Evolutionary conservation across 2,113 vertebrate genomes (phyloP), one percentile per base, ranked within the genome.

Genomic region (Calidris pugnax): DNA sequence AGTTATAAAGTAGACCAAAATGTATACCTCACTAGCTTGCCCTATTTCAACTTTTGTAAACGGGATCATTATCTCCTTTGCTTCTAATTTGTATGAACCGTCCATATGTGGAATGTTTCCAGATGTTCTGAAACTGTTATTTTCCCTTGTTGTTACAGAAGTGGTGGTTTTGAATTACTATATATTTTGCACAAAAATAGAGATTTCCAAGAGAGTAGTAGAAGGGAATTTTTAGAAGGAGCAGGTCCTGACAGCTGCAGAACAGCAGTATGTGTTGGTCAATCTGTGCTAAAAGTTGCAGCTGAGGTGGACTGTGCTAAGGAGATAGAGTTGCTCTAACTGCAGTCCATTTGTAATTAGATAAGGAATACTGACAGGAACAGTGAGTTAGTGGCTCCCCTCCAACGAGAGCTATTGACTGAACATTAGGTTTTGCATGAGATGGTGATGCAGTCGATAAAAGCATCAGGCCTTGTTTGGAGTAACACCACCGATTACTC

Each of bases 391-490:
- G 97, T 96, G 97, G 94, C 96, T 98, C 92, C 97, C 77, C 55
- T 95, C 96, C 97, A 98, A 98, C 20, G 62, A 95, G 96, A 97
- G 93, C 81, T 98, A 98, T 98, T 97, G 98, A 98, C 97, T 93
- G 95, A 97, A 95, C 85, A 95, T 95, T 91, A 96, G 86, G 89
- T 95, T 98, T 96, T 96, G 97, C 98, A 97, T 97, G 97, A 98
- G 98, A 96, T 90, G 82, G 96, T 64, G 95, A 97, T 96, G 69
- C 90, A 98, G 98, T 98, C 97, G 75, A 98, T 98, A 98, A 98
- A 98, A 98, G 95, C 97, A 98, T 98, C 97, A 97, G 79, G 87
- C 92, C 94, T 95, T 97, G 95, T 98, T 97, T 97, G 97, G 96
- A 97, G 95, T 84, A 97, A 96, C 97, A 94, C 93, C 63, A 28